Percentiles rank a stretch among this genome's conserved stretches.
Evolutionary conservation across 2,797 vertebrate species (phyloP).

Genomic region (Phataginus tricuspis): DNA sequence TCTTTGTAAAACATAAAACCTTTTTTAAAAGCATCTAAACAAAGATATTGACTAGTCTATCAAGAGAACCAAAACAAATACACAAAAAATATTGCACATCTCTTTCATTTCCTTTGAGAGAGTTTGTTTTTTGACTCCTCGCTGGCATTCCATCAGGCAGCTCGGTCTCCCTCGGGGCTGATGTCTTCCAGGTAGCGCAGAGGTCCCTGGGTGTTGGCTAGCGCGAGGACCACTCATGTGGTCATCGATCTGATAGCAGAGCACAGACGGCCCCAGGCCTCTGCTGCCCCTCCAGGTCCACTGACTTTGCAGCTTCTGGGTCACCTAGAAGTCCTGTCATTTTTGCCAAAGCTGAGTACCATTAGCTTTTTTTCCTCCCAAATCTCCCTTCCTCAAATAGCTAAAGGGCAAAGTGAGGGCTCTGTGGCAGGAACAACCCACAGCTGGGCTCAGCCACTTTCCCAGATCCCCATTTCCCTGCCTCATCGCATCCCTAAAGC

Average conservation of each 20-base stretch:
- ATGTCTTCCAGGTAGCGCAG: background rate
- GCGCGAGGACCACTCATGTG: background rate
- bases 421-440: background rate
- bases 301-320: background rate
- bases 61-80: background rate
- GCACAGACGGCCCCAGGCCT: background rate
- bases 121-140: background rate
- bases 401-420: background rate
- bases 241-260: background rate
- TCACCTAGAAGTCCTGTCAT: rapidly evolving
- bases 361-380: background rate
- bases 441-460: background rate
- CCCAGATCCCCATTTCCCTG: background rate
- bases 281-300: background rate
- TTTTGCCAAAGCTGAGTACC: background rate
- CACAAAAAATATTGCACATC: rapidly evolving
- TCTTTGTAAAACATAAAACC: background rate
- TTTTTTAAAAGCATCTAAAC: background rate
- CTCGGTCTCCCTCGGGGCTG: background rate
- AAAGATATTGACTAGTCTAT: background rate
- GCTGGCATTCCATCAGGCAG: background rate
- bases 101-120: background rate
- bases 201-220: background rate
- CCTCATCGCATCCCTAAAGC: background rate
- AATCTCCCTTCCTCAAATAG: background rate